Conservation (phyloP, 2,113 vertebrate species). For the Micromys minutus region DNA sequence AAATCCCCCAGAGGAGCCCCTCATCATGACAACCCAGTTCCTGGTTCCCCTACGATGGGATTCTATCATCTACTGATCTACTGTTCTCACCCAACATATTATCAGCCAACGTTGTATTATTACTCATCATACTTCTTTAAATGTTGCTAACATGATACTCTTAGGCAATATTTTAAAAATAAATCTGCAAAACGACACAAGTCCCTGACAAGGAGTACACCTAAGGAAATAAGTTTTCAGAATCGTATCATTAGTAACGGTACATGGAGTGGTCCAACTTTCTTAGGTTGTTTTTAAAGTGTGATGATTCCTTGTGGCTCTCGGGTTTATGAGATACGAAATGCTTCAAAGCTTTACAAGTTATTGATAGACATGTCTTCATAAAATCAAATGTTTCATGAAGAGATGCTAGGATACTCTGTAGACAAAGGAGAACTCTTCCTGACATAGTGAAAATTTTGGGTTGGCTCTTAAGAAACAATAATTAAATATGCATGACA, state of each 20-base stretch:
- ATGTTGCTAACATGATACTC: constrained; percentile 22
- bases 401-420: neutral
- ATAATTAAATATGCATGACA: neutral
- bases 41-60: constrained; percentile 63
- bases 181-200: constrained; percentile 24
- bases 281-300: neutral
- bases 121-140: constrained; percentile 36
- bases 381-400: neutral
- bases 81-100: neutral
- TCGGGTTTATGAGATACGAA: neutral
- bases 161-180: constrained; percentile 33
- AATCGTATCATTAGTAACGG: neutral
- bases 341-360: constrained; percentile 16
- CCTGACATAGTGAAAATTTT: neutral
- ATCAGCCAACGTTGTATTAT: constrained; percentile 22
- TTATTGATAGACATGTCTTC: neutral
- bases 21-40: constrained; percentile 72
- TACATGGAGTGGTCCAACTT: neutral
- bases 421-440: neutral
- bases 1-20: constrained; percentile 73
- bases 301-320: neutral
- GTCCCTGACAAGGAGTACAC: neutral
- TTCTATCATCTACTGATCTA: constrained; percentile 61
- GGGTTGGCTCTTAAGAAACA: neutral
- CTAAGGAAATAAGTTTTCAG: neutral